Percentiles rank a stretch among this genome's conserved stretches.
Conservation (phyloP, 2,113 vertebrate species). For the Fregata magnificens region DNA sequence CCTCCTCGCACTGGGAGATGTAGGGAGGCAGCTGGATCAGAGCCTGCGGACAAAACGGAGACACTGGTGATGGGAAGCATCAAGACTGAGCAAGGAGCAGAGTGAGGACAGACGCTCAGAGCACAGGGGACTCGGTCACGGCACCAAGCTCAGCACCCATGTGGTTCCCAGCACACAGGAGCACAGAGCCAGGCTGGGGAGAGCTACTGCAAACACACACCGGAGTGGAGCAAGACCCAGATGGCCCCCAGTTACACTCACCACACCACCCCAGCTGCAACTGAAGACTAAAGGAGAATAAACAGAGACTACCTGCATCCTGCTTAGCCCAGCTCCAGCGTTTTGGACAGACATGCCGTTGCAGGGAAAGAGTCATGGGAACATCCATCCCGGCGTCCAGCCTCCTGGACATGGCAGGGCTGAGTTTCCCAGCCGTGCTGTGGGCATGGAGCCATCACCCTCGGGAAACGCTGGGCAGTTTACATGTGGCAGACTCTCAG, state of each 20-base stretch:
- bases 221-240: background rate
- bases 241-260: background rate
- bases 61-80: accelerated
- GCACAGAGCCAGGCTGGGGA: background rate
- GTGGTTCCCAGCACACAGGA: background rate
- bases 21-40: conserved; percentile 96
- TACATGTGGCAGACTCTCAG: background rate
- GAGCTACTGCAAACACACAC: background rate
- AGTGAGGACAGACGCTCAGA: background rate
- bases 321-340: background rate
- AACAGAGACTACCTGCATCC: background rate
- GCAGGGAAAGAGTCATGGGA: background rate
- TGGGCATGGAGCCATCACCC: background rate
- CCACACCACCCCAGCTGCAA: background rate
- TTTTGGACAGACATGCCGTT: background rate
- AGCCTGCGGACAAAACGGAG: conserved; percentile 74
- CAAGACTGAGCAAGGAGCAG: background rate
- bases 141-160: background rate
- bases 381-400: background rate
- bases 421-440: background rate
- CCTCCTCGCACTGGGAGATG: conserved; percentile 97
- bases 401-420: background rate
- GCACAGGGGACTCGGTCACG: accelerated
- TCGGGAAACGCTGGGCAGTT: background rate
- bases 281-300: background rate